phyloP scores from a whole-genome alignment of 2,888 invertebrate genomes.

The Lobophora halterata region DNA sequence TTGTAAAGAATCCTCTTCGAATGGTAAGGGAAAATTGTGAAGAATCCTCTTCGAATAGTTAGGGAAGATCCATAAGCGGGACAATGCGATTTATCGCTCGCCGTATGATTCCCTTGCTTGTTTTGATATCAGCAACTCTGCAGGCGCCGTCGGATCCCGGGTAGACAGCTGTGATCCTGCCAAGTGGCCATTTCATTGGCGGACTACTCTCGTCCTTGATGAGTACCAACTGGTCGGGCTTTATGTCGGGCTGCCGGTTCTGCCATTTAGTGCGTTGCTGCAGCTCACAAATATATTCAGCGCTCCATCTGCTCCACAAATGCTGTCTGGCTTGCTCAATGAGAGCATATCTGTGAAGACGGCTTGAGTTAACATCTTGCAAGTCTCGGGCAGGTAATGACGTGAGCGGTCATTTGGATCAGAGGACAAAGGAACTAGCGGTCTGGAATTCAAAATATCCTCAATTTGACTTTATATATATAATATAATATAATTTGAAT shows the following conservation, averaged over 20 bases:
- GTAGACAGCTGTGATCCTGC: slow-evolving; percentile 2
- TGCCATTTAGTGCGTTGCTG: slow-evolving; percentile 38
- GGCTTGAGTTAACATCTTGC: slow-evolving; percentile 2
- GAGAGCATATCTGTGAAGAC: slow-evolving; percentile 16
- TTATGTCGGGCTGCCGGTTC: neutral
- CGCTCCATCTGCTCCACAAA: slow-evolving; percentile 30
- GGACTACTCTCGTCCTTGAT: slow-evolving; percentile 8
- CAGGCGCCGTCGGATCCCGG: slow-evolving; percentile 5
- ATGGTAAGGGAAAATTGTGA: no score
- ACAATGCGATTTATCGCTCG: slow-evolving; percentile 7
- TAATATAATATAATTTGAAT: no score
- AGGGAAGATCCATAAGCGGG: no score
- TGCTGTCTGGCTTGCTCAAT: slow-evolving; percentile 28
- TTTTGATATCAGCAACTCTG: slow-evolving; percentile 9
- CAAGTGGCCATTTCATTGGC: slow-evolving; percentile 14
- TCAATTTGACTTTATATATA: slow-evolving; percentile 7
- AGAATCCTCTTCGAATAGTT: no score
- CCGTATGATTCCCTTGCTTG: slow-evolving; percentile 5
- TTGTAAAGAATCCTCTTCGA: no score
- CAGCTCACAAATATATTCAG: slow-evolving; percentile 29
- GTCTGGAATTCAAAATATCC: slow-evolving; percentile 12
- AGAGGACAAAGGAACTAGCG: slow-evolving; percentile 11
- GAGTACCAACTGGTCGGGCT: slow-evolving; percentile 8
- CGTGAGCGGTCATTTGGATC: slow-evolving; percentile 19
- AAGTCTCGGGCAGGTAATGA: slow-evolving; percentile 13